Conservation (phyloP, 2,797 vertebrate genomes). For the Aulostomus chinensis region DNA sequence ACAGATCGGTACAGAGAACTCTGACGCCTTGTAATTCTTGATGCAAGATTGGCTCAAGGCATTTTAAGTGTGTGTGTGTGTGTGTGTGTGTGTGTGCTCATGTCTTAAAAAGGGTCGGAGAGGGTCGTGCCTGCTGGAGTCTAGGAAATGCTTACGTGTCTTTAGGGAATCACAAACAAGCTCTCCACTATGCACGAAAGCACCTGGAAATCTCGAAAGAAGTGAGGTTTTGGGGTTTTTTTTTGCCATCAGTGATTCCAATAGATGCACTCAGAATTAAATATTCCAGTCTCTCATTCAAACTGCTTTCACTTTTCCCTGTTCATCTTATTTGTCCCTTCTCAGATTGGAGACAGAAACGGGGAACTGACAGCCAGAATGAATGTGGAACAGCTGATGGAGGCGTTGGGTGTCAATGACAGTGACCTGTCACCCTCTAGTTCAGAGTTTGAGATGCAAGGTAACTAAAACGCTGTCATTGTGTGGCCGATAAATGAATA, state of each 20-base stretch:
- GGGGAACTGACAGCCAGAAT: constrained; percentile 90
- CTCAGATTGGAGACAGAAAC: constrained; percentile 88
- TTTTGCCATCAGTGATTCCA: too few species aligned
- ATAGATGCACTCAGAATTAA: neutral
- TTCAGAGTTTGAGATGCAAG: constrained; percentile 92
- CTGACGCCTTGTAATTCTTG: neutral
- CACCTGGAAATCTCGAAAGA: constrained; percentile 95
- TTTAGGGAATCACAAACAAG: constrained; percentile 90
- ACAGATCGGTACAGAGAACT: constrained; percentile 84
- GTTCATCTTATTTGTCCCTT: neutral
- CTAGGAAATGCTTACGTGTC: constrained; percentile 93
- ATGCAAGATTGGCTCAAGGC: neutral
- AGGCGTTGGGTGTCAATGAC: constrained; percentile 82
- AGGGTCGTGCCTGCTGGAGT: constrained; percentile 97
- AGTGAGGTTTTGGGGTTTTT: too few species aligned
- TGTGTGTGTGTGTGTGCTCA: neutral
- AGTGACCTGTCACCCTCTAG: constrained; percentile 76
- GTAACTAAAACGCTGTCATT: constrained; percentile 75
- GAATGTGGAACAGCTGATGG: constrained; percentile 90
- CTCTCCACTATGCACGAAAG: constrained; percentile 89
- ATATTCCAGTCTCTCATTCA: neutral
- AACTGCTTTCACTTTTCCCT: too few species aligned
- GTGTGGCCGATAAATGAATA: too few species aligned
- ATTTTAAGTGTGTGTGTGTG: neutral
- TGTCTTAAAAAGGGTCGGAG: constrained; percentile 97